These are phyloP conservation scores for Andrena chrysosceles DNA, from an alignment of 2,888 invertebrate genomes.

Conservation along the genomic window DNA sequence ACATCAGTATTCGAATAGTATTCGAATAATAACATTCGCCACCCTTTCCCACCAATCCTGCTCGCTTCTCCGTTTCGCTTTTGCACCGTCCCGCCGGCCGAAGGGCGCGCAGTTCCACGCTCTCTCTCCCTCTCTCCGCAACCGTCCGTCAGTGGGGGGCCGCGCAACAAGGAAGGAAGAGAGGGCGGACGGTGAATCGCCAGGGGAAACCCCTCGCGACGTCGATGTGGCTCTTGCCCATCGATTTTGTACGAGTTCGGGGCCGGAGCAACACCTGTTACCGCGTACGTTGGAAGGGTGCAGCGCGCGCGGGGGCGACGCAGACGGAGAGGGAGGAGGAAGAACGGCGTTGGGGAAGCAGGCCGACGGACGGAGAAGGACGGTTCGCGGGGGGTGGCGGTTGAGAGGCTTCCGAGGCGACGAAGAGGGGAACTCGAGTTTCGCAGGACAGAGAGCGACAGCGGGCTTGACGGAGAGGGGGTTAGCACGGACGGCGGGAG, in stretches of 20 bases:
- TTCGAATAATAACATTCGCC: too few species aligned
- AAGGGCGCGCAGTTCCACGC: slow-evolving; percentile 28
- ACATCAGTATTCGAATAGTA: too few species aligned
- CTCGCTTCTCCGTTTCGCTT: slow-evolving; percentile 41
- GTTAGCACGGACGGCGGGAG: not conserved
- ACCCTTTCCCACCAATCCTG: slow-evolving; percentile 28
- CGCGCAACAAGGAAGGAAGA: slow-evolving; percentile 51
- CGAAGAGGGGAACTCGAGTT: slow-evolving; percentile 8
- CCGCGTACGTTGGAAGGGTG: slow-evolving; percentile 74
- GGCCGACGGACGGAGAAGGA: slow-evolving; percentile 8
- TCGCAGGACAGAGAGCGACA: slow-evolving; percentile 13
- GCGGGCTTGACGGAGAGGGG: not conserved
- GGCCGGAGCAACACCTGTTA: slow-evolving; percentile 83
- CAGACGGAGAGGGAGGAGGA: not conserved
- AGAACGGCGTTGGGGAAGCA: not conserved
- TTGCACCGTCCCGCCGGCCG: slow-evolving; percentile 38
- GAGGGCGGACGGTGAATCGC: slow-evolving; percentile 47
- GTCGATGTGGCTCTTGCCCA: slow-evolving; percentile 73
- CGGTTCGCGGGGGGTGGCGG: slow-evolving; percentile 15
- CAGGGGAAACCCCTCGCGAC: slow-evolving; percentile 66
- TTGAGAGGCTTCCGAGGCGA: slow-evolving; percentile 39
- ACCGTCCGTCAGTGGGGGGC: slow-evolving; percentile 25
- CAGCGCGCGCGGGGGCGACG: slow-evolving; percentile 17
- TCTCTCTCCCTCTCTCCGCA: not conserved
- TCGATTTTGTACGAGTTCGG: slow-evolving; percentile 80